Evolutionary conservation across 1,140 invertebrate species (phyloP).

Genomic region (Batillaria attramentaria): DNA sequence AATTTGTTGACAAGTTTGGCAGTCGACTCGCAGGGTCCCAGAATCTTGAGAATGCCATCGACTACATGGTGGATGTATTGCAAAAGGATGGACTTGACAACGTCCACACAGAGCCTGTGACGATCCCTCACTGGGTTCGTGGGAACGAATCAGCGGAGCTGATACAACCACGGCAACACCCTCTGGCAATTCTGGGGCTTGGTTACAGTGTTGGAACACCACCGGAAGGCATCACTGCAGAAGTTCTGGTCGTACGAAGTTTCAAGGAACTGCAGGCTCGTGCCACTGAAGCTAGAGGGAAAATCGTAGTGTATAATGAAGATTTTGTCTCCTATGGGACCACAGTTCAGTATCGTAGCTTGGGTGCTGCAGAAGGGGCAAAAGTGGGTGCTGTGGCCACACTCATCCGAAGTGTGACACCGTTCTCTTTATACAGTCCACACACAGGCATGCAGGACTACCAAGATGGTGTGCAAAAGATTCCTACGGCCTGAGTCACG

Average conservation of each 20-base stretch:
- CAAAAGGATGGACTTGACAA: constrained; percentile 75
- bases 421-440: constrained; percentile 75
- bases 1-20: constrained; percentile 83
- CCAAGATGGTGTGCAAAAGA: constrained; percentile 75
- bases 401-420: constrained; percentile 81
- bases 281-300: constrained; percentile 74
- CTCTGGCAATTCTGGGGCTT: constrained; percentile 78
- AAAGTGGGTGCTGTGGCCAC: constrained; percentile 82
- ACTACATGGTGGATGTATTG: constrained; percentile 79
- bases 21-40: constrained; percentile 78
- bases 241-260: constrained; percentile 78
- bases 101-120: constrained; percentile 77
- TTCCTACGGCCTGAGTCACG: constrained; percentile 85
- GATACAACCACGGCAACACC: constrained; percentile 75
- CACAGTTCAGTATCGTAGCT: constrained; percentile 76
- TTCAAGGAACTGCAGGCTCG: constrained; percentile 77
- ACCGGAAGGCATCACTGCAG: constrained; percentile 79
- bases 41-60: constrained; percentile 80
- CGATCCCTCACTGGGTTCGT: constrained; percentile 64
- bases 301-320: constrained; percentile 84
- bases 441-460: constrained; percentile 75
- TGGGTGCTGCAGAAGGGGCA: constrained; percentile 75
- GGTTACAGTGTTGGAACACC: constrained; percentile 79
- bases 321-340: constrained; percentile 77
- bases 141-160: constrained; percentile 78